Evolutionary conservation across 1,140 invertebrate genomes (phyloP).

Genomic region (Pseudachorutes palmiensis): DNA sequence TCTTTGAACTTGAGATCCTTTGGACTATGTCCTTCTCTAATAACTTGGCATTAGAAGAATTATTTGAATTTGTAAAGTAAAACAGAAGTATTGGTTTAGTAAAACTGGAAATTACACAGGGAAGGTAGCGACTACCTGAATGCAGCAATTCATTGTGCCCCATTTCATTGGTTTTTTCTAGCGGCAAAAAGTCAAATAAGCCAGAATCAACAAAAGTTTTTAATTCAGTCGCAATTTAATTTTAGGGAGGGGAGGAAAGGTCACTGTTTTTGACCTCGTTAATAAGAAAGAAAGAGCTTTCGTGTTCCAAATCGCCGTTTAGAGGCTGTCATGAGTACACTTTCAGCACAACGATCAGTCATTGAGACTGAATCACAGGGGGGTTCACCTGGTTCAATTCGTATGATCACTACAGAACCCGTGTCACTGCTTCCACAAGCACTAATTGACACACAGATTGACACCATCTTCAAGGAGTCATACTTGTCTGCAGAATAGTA

Average conservation of each 20-base stretch:
- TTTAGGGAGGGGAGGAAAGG: no score
- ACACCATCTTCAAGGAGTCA: slow-evolving; percentile 55
- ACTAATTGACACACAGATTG: neutral
- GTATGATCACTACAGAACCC: neutral
- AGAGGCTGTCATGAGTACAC: neutral
- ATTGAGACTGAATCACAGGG: slow-evolving; percentile 3
- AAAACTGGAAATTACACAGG: no score
- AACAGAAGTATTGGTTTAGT: no score
- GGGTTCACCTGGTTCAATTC: neutral
- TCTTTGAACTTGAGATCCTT: neutral
- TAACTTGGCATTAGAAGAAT: neutral
- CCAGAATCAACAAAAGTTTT: no score
- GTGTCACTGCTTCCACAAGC: slow-evolving; percentile 26
- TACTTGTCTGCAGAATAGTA: slow-evolving; percentile 70
- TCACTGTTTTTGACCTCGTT: neutral
- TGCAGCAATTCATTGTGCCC: no score
- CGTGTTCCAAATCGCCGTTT: neutral
- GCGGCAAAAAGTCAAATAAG: no score
- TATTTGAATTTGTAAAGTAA: no score
- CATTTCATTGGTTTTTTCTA: no score
- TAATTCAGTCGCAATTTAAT: no score
- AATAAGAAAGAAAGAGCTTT: neutral
- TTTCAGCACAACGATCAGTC: neutral
- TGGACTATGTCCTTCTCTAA: no score
- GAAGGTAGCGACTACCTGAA: no score